Evolutionary conservation across 2,888 invertebrate genomes (phyloP).

Genomic region (Gymnoscelis rufifasciata): DNA sequence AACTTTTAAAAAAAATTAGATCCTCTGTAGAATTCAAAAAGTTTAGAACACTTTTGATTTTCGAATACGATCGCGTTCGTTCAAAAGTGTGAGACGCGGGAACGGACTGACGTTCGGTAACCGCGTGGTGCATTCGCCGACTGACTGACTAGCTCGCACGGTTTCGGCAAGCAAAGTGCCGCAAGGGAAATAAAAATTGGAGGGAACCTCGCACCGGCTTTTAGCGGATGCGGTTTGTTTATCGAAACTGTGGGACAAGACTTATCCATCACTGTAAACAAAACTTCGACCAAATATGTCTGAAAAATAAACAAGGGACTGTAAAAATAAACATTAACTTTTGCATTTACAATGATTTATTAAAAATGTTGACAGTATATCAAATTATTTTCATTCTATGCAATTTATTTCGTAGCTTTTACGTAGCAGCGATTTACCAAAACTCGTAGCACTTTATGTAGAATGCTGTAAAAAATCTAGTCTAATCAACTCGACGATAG

Average conservation of each 20-base stretch:
- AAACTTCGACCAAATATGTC: conserved; percentile 6
- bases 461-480: conserved; percentile 4
- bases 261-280: conserved; percentile 20
- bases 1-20: neutral
- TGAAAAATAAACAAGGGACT: conserved; percentile 5
- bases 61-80: conserved; percentile 44
- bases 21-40: conserved; percentile 9
- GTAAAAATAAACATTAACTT: neutral
- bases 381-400: no score
- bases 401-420: conserved; percentile 15
- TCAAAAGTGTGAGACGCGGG: conserved; percentile 39
- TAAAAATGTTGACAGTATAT: no score
- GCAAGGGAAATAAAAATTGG: conserved; percentile 32
- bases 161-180: conserved; percentile 27
- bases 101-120: conserved; percentile 41
- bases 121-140: conserved; percentile 46
- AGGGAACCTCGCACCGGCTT: conserved; percentile 37
- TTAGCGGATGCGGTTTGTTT: conserved; percentile 45
- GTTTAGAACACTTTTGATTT: conserved; percentile 20
- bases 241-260: conserved; percentile 25
- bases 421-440: conserved; percentile 19
- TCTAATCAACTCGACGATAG: conserved; percentile 18
- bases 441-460: conserved; percentile 13
- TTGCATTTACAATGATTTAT: no score
- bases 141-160: conserved; percentile 35